Conservation (phyloP, 1,140 invertebrate species). For the Drosophila mayri region DNA sequence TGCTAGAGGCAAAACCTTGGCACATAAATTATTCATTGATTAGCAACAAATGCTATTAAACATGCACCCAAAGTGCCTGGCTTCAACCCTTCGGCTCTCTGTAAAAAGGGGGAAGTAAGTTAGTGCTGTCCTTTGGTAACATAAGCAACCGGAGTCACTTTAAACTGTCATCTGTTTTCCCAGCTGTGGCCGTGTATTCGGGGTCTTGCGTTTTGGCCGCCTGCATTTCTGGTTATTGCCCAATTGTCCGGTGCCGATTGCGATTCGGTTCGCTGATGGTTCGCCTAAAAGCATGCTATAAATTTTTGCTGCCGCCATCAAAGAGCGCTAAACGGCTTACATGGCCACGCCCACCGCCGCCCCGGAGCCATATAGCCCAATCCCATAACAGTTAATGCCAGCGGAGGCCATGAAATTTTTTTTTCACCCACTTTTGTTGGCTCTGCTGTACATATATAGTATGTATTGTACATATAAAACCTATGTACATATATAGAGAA, state of each 20-base stretch:
- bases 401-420: conserved; percentile 53
- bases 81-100: conserved; percentile 15
- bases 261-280: conserved; percentile 32
- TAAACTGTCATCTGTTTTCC: conserved; percentile 77
- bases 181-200: background rate
- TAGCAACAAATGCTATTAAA: conserved; percentile 83
- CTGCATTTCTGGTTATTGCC: conserved; percentile 66
- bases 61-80: conserved; percentile 74
- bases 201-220: conserved; percentile 24
- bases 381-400: conserved; percentile 74
- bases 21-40: conserved; percentile 83
- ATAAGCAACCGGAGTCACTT: conserved; percentile 51
- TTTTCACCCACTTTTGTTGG: conserved; percentile 25
- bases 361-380: conserved; percentile 16
- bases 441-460: conserved; percentile 13
- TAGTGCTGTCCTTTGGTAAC: background rate
- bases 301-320: conserved; percentile 71
- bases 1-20: conserved; percentile 69
- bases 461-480: conserved; percentile 9
- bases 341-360: conserved; percentile 42
- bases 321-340: conserved; percentile 80
- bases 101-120: background rate
- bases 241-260: conserved; percentile 56
- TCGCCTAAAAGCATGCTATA: conserved; percentile 66
- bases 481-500: conserved; percentile 34